These are phyloP conservation scores for Micromussa lordhowensis DNA, from an alignment of 92 coral and sea anemone species.

Conservation along the genomic window DNA sequence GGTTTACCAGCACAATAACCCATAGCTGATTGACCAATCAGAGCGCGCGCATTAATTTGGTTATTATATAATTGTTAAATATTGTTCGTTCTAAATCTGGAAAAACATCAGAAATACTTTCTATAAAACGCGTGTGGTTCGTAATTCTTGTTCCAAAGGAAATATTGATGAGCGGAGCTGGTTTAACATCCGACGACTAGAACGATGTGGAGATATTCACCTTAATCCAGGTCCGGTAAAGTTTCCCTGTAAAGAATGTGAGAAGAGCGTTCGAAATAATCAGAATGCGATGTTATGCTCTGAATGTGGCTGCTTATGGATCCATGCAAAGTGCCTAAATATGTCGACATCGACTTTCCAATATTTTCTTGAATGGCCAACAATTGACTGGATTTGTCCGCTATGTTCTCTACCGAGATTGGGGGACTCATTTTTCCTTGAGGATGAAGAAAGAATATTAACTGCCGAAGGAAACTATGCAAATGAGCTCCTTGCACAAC, in stretches of 20 bases:
- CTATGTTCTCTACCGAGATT: slow-evolving; percentile 25
- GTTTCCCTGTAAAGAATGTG: too few relatives aligned
- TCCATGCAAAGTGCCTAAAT: not conserved
- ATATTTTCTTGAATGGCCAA: not conserved
- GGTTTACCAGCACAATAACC: too few relatives aligned
- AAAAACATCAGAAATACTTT: too few relatives aligned
- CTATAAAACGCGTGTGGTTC: too few relatives aligned
- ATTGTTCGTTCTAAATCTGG: too few relatives aligned
- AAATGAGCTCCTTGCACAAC: not conserved
- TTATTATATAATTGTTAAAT: too few relatives aligned
- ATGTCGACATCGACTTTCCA: not conserved
- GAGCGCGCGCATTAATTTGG: too few relatives aligned
- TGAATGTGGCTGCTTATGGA: slow-evolving; percentile 24
- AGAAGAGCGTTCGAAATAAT: too few relatives aligned
- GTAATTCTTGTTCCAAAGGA: too few relatives aligned
- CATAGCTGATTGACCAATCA: too few relatives aligned
- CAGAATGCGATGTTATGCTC: slow-evolving; percentile 19
- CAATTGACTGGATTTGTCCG: slow-evolving; percentile 13
- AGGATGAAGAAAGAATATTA: not conserved
- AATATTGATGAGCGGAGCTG: not conserved
- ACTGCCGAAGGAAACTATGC: slow-evolving; percentile 6
- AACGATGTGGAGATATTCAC: too few relatives aligned
- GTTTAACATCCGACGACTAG: slow-evolving; percentile 20
- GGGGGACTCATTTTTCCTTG: slow-evolving; percentile 14
- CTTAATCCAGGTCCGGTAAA: too few relatives aligned